Conservation (phyloP, 2,797 vertebrate genomes). For the Morus bassanus region DNA sequence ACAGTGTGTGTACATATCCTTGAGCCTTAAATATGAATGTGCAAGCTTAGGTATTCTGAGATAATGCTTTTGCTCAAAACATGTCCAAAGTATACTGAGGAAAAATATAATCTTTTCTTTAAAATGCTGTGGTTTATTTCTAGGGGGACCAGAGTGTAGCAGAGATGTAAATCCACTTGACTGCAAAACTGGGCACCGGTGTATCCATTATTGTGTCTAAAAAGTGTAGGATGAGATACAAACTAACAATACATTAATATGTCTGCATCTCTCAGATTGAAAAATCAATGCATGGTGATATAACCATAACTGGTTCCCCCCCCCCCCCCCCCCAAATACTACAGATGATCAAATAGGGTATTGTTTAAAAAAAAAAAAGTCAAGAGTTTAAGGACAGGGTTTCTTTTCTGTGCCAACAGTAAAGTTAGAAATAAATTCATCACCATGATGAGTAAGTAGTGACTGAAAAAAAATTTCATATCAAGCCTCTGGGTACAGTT, state of each 20-base stretch:
- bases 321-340: no score
- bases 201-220: not conserved
- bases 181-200: not conserved
- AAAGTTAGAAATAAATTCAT: not conserved
- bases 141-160: not conserved
- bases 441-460: not conserved
- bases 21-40: not conserved
- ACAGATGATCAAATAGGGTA: not conserved
- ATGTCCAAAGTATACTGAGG: not conserved
- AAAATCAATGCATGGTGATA: not conserved
- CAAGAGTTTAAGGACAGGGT: not conserved
- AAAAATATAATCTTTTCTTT: not conserved
- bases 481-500: not conserved
- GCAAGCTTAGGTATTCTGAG: not conserved
- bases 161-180: not conserved
- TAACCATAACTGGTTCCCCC: fast-evolving
- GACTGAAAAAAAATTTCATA: not conserved
- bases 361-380: not conserved
- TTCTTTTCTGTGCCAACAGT: not conserved
- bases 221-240: not conserved
- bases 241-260: not conserved
- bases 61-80: not conserved
- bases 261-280: not conserved
- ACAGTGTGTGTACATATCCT: fast-evolving
- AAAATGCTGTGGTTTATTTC: not conserved